Base-by-base conservation (phyloP, 1,140 invertebrate genomes). In the Diachasmimorpha longicaudata region DNA sequence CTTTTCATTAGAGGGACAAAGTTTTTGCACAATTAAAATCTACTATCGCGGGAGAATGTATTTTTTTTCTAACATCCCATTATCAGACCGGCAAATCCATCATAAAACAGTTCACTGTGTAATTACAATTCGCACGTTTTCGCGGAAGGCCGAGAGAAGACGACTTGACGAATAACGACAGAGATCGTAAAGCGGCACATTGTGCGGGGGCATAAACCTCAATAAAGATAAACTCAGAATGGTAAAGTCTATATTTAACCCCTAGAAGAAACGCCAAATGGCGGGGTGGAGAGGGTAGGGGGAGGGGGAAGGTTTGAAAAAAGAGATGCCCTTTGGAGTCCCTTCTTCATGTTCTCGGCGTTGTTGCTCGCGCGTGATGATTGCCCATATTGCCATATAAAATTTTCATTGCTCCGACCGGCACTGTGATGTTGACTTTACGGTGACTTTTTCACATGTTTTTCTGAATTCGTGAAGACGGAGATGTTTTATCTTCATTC, bases 161-260 rank as follows among this genome's bases (percentile, higher is more conserved):
- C 48, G 48, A 52, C 48, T 52, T 52, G 48, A 52, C 48, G 48
- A 52, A 52, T 52, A 52, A 52, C 48, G 48, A 52, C 48, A 52
- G 48, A 16, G 48, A 78, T 80, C 71, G 78, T 80, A 80, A 80
- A 82, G 44, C 67, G 16, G 48, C 48, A 52, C 48, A 52, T 52
- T 52, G 48, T 52, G 48, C 14, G 48, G 48, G 25, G 63, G 74
- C 79, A 80, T 84, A 82, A 84, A 83, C 81, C 78, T 83, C 83
- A 81, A 85, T 85, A 82, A 82, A 84, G 83, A 85, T 83, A 82
- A 85, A 84, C 79, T 83, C 77, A 81, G 80, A 80, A 76, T 80
- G 75, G 77, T 63, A 52, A 52, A 69, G 78, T 80, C 83, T 85
- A 85, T 84, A 84, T 85, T 85, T 84, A 83, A 81, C 78, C 70